Conservation (phyloP, 1,140 invertebrate genomes). For the Sminthurides bifidus region DNA sequence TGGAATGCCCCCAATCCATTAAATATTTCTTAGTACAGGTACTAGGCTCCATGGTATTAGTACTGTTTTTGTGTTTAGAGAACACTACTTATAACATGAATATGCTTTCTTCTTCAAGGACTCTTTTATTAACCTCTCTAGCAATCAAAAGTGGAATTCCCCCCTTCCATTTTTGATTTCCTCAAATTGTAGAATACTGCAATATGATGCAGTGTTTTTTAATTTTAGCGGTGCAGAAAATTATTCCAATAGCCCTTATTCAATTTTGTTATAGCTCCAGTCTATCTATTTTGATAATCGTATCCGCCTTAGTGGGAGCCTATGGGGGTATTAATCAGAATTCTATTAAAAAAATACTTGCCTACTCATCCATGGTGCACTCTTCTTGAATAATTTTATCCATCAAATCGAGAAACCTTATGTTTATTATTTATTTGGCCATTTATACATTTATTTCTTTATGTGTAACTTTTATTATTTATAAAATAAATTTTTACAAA, state of each 20-base stretch:
- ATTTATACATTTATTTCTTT: slow-evolving; percentile 13
- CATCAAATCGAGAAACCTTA: neutral
- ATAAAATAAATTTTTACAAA: slow-evolving; percentile 17
- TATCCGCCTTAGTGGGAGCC: slow-evolving; percentile 5
- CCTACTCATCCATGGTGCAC: slow-evolving; percentile 28
- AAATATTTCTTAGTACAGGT: slow-evolving; percentile 29
- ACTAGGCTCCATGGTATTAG: slow-evolving; percentile 18
- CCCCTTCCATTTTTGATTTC: slow-evolving; percentile 26
- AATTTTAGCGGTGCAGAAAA: slow-evolving; percentile 28
- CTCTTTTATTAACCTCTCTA: slow-evolving; percentile 4
- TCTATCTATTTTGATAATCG: slow-evolving; percentile 7
- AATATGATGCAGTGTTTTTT: slow-evolving; percentile 6
- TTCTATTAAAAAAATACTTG: slow-evolving; percentile 18
- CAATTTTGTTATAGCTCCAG: too few species aligned
- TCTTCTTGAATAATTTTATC: slow-evolving; percentile 17
- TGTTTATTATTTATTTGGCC: slow-evolving; percentile 17
- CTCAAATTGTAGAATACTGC: slow-evolving; percentile 16
- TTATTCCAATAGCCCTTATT: slow-evolving; percentile 19
- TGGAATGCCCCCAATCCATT: slow-evolving; percentile 6
- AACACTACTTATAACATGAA: neutral
- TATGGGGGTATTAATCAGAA: slow-evolving; percentile 26
- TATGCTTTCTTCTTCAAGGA: neutral
- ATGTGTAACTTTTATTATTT: slow-evolving; percentile 6
- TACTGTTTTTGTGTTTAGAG: slow-evolving; percentile 10
- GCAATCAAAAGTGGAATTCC: slow-evolving; percentile 18